Percentiles rank a stretch among this genome's conserved stretches.
Conservation (phyloP, 2,113 vertebrate species). For the Enhydra lutris region DNA sequence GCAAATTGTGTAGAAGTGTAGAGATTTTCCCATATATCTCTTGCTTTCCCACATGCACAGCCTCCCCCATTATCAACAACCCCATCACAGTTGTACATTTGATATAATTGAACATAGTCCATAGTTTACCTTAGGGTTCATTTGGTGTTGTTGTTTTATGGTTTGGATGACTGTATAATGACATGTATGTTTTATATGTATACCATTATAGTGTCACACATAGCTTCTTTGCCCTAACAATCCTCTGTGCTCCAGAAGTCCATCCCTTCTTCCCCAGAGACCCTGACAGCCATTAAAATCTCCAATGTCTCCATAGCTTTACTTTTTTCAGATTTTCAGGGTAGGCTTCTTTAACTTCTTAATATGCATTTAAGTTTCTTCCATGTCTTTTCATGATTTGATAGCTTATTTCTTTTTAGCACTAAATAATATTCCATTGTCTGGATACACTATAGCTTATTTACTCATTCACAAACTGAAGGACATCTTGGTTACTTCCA, state of each 20-base stretch:
- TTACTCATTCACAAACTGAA: background rate
- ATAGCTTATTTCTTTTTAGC: background rate
- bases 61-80: background rate
- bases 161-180: background rate
- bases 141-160: background rate
- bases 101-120: background rate
- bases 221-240: background rate
- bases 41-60: background rate
- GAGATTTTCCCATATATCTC: background rate
- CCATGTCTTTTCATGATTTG: background rate
- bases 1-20: background rate
- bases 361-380: background rate
- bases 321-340: background rate
- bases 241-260: background rate
- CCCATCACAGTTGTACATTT: background rate
- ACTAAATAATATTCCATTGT: background rate
- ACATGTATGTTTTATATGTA: background rate
- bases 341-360: background rate
- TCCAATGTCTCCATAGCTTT: background rate
- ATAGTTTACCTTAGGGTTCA: background rate
- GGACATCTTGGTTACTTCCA: background rate
- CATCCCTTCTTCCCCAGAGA: background rate
- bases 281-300: background rate
- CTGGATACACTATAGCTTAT: background rate
- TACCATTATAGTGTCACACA: background rate